Percentiles rank a stretch among this genome's conserved stretches.
phyloP scores from a whole-genome alignment of 2,888 invertebrate species.

The Amaurobius ferox region DNA sequence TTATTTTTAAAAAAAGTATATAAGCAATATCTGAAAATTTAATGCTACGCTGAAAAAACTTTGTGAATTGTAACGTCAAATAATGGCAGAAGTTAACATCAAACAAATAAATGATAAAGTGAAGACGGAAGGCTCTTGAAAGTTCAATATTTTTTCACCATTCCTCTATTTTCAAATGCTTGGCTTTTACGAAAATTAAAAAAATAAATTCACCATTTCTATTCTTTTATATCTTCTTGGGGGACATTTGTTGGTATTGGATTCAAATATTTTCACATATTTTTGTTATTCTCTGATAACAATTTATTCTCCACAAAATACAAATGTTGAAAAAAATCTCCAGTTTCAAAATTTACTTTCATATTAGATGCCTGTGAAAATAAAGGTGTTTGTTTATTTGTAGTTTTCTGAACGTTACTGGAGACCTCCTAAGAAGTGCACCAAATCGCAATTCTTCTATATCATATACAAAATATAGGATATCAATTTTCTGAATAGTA shows the following conservation, averaged over 20 bases:
- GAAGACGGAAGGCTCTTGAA: background rate
- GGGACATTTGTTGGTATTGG: background rate
- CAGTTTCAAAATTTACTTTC: no score
- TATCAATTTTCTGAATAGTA: no score
- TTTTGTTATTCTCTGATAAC: background rate
- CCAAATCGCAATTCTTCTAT: no score
- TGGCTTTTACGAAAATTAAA: constrained; percentile 16
- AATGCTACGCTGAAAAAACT: background rate
- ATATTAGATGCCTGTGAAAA: no score
- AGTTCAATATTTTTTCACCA: background rate
- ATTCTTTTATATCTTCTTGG: background rate
- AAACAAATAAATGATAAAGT: background rate
- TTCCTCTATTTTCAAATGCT: constrained; percentile 6
- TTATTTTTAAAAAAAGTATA: no score
- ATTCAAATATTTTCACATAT: background rate
- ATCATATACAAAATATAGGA: no score
- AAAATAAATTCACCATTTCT: background rate
- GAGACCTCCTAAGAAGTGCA: no score
- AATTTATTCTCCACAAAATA: background rate
- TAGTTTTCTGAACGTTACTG: no score
- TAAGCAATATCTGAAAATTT: no score
- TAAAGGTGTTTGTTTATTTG: no score
- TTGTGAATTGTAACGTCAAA: background rate
- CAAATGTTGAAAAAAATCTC: no score
- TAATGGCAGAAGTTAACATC: background rate